Evolutionary conservation across 2,888 invertebrate species (phyloP), one percentile per base, ranked within the genome.

Genomic region (Habroteleia sp.): DNA sequence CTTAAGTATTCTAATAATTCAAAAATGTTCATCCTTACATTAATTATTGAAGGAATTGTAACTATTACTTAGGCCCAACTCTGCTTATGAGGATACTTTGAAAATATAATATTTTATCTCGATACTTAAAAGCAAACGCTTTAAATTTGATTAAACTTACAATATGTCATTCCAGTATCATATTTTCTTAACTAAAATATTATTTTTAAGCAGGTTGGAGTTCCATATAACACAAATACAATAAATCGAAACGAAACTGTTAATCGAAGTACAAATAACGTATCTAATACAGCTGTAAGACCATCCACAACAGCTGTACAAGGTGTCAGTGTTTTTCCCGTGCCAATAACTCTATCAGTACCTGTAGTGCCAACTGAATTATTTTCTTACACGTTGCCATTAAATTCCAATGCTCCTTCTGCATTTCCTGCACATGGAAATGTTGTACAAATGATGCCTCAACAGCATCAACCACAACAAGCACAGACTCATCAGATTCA

Each of bases 301-400:
- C 33, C 71, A 1, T 41, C 60, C 2, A 48, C 60, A 16, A 56
- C 66, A 31, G 25, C 42, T 10, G 78, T 85, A 7, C 81, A 84
- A 66, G 82, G 83, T 27, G 83, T 86, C 1, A 84, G 80, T 56
- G 81, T 84, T 2, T 78, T 87, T 62, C 80, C 86, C 1, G 78
- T 83, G 10, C 84, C 86, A 8, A 83, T 84, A 35, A 82, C 84
- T 5, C 78, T 85, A 1, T 83, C 87, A n/a, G 81, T 85, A 13
- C 83, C 86, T 5, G 80, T 86, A 25, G 83, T 85, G 13, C 78
- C 87, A 8, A 80, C 84, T 3, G 87, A 87, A 72, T 63, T 84
- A 25, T 88, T 87, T 68, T 76, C 83, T 0, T 85, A 87, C 35
- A 77, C 84, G 0, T 68, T 84, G 7, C 76, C 83, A 8, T 77